A percentile compares a stretch with the other conserved stretches of the same genome.
Conservation (phyloP, 2,113 vertebrate species). For the Synodontis membranacea region DNA sequence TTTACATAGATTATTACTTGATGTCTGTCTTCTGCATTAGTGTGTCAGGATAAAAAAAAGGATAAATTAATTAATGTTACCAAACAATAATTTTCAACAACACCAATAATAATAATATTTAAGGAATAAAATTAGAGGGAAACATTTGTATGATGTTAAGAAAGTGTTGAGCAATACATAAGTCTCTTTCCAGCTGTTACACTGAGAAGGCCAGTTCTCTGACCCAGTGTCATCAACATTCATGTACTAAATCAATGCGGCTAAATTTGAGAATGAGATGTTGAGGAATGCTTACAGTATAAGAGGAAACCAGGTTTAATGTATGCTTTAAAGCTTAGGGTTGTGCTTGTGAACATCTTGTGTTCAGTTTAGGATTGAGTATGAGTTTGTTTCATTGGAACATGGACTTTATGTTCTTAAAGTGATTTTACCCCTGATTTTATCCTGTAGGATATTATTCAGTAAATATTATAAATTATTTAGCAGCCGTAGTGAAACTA, state of each 20-base stretch:
- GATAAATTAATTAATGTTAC: too few relatives aligned
- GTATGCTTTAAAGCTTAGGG: not conserved
- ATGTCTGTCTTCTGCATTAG: not conserved
- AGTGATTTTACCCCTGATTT: too few relatives aligned
- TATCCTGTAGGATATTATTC: not conserved
- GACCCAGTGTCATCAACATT: not conserved
- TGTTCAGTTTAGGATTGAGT: not conserved
- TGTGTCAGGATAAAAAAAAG: not conserved
- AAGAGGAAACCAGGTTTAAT: not conserved
- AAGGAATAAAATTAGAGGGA: not conserved
- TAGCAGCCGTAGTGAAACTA: not conserved
- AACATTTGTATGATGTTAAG: not conserved
- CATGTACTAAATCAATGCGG: not conserved
- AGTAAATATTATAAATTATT: conserved; percentile 13
- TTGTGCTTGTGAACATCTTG: not conserved
- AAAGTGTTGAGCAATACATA: not conserved
- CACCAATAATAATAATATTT: not conserved
- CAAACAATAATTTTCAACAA: too few relatives aligned
- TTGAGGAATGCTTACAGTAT: not conserved
- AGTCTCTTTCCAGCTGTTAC: not conserved
- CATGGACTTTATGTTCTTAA: not conserved
- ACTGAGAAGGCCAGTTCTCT: not conserved
- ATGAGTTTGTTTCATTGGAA: not conserved
- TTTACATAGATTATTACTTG: not conserved
- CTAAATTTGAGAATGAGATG: not conserved